These are phyloP conservation scores for Cydia amplana DNA, from an alignment of 1,140 invertebrate species.

Conservation along the genomic window DNA sequence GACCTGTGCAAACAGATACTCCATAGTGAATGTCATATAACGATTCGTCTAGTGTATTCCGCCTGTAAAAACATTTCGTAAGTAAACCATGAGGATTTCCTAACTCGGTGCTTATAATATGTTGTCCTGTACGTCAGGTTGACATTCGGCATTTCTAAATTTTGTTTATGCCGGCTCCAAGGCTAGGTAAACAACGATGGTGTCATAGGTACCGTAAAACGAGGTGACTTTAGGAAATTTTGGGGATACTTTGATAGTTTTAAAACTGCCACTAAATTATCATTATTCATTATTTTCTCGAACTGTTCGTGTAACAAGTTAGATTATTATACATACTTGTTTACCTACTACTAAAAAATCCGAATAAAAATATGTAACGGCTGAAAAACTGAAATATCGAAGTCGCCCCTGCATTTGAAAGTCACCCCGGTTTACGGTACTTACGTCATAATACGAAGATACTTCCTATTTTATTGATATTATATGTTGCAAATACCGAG, in stretches of 20 bases:
- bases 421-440: too few relatives aligned
- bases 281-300: too few relatives aligned
- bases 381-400: too few relatives aligned
- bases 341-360: too few relatives aligned
- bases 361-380: too few relatives aligned
- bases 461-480: neutral
- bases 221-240: too few relatives aligned
- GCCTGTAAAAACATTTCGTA: neutral
- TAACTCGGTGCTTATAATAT: neutral
- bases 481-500: neutral
- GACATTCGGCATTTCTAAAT: constrained; percentile 3
- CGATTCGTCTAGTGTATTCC: neutral
- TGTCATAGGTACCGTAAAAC: constrained; percentile 29
- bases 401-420: too few relatives aligned
- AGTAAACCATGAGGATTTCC: constrained; percentile 11
- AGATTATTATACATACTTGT: too few relatives aligned
- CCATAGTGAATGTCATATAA: constrained; percentile 5
- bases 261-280: too few relatives aligned
- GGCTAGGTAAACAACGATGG: constrained; percentile 24
- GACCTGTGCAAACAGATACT: neutral
- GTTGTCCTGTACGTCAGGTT: neutral
- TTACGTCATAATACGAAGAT: neutral
- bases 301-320: too few relatives aligned
- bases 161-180: constrained; percentile 23
- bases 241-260: too few relatives aligned